Evolutionary conservation across 2,888 invertebrate genomes (phyloP), one percentile per base, ranked within the genome.

Genomic region (Trichopoda pennipes): DNA sequence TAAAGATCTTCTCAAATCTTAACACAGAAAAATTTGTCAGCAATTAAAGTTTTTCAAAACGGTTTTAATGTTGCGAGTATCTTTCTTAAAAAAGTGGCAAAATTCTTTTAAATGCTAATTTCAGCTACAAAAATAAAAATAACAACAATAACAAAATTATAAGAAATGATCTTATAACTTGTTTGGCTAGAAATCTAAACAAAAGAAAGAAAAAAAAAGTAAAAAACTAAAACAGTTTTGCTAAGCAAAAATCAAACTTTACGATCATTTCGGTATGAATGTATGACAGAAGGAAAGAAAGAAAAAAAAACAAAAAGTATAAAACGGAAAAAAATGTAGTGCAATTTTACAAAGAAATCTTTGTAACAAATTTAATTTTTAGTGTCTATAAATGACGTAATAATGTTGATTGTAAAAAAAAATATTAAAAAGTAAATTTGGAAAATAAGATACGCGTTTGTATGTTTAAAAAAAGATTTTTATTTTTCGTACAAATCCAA

Each of bases 351-450:
- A 4, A 17, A 47, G 70, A 76, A 63, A 23, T 9, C 49, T 47
- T 47, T 12, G 38, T 35, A 55, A 44, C 49, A 75, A 70, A 55
- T 60, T 32, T 23, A 70, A 55, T 60, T 32, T 23, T 21, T 16
- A 61, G 38, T n/a, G 44, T 64, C 60, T 64, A 16, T 12, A 75
- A 61, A 72, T 79, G 78, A 82, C 79, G 81, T 81, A 75, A 82
- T n/a, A 78, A 70, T 66, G 38, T 66, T 9, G 19, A 53, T 2
- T 17, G 47, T 58, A 14, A 19, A 28, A 32, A 55, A 55, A 21
- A 4, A 42, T 53, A 70, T 17, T 19, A 49, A n/a, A 49, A 16
- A n/a, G n/a, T 44, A 44, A 51, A 44, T 63, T 58, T 23, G 17
- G 9, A 75, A 69, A 56, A 28, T 17, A 47, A 6, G 38, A 56